phyloP scores from a whole-genome alignment of 2,113 vertebrate species.

The Tetrax tetrax region DNA sequence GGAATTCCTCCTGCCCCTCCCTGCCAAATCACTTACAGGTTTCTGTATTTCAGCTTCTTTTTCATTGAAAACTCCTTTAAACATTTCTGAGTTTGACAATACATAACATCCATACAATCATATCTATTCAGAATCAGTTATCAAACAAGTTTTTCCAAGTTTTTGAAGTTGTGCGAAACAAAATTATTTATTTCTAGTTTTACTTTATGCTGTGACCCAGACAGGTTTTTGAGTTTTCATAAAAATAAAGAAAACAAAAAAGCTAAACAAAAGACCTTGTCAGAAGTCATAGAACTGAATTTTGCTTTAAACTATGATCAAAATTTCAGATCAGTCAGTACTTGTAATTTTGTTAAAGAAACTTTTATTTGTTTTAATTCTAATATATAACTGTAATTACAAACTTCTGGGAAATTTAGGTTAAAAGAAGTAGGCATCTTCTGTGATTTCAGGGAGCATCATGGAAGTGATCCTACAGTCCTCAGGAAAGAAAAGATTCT shows the following conservation, averaged over 20 bases:
- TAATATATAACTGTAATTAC: background rate
- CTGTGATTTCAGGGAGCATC: background rate
- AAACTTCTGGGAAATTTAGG: background rate
- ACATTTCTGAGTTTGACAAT: background rate
- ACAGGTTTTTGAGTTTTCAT: background rate
- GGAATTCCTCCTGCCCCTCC: background rate
- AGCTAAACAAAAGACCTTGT: background rate
- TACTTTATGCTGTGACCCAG: background rate
- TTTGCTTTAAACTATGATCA: background rate
- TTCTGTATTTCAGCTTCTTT: background rate
- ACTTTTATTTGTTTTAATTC: background rate
- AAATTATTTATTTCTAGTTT: background rate
- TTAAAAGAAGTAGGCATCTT: background rate
- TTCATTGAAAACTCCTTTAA: background rate
- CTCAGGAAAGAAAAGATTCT: background rate
- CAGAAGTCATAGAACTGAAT: background rate
- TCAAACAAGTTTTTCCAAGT: background rate
- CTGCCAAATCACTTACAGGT: background rate
- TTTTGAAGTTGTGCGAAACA: background rate
- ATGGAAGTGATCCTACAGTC: background rate
- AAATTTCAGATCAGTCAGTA: background rate
- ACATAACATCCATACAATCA: background rate
- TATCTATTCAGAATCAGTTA: background rate
- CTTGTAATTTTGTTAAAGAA: background rate
- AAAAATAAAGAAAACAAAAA: background rate